A percentile compares a stretch with the other conserved stretches of the same genome.
Conservation (phyloP, 2,888 invertebrate species). For the Athetis lepigone region DNA sequence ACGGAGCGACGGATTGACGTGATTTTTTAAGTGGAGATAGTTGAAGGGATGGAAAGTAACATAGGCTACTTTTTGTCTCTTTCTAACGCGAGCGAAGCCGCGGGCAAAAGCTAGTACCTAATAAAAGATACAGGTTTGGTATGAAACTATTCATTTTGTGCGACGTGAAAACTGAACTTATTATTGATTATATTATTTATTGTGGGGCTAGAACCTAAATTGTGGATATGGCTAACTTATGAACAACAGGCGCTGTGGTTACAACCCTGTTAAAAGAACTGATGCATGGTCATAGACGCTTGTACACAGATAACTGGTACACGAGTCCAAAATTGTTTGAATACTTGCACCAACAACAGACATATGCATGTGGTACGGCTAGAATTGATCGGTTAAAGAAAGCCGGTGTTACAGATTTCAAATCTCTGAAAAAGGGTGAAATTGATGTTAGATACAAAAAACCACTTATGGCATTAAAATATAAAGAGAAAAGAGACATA, state of each 20-base stretch:
- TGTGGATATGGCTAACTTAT: slow-evolving; percentile 9
- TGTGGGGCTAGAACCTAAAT: slow-evolving; percentile 8
- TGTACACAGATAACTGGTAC: slow-evolving; percentile 11
- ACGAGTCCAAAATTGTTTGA: neutral
- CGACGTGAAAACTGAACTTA: neutral
- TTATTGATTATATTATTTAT: slow-evolving; percentile 6
- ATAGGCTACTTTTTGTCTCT: no score
- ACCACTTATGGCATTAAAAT: slow-evolving; percentile 14
- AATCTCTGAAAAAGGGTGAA: slow-evolving; percentile 1
- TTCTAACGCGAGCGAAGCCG: no score
- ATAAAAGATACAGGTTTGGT: slow-evolving; percentile 1
- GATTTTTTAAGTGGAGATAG: no score
- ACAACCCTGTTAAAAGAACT: slow-evolving; percentile 8
- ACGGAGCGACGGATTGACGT: no score
- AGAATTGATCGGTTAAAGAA: slow-evolving; percentile 4
- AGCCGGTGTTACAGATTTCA: neutral
- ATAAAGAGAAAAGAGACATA: slow-evolving; percentile 19
- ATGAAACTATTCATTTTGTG: slow-evolving; percentile 2
- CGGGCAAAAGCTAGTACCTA: no score
- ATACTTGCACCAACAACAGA: neutral
- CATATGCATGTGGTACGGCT: slow-evolving; percentile 9
- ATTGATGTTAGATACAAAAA: slow-evolving; percentile 1
- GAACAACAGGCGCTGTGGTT: slow-evolving; percentile 11
- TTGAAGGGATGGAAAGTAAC: no score
- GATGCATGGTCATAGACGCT: slow-evolving; percentile 4